Evolutionary conservation across 2,888 invertebrate genomes (phyloP).

Genomic region (Adela reaumurella): DNA sequence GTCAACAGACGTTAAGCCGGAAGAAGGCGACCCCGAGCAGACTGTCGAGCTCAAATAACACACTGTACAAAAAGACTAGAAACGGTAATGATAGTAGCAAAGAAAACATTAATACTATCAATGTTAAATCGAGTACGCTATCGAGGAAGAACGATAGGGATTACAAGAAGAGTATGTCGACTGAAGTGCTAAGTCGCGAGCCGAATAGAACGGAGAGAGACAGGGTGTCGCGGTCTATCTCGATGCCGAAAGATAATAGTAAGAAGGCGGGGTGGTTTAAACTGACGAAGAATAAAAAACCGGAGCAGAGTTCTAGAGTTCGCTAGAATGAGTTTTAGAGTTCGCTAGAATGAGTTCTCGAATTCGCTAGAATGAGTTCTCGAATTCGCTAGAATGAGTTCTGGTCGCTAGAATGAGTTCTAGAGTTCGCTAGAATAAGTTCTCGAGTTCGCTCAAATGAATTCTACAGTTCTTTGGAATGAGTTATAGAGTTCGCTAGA

Average conservation of each 20-base stretch:
- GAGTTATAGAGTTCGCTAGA: too few species aligned
- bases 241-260: conserved; percentile 69
- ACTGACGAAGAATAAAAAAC: conserved; percentile 46
- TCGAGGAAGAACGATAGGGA: conserved; percentile 43
- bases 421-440: too few species aligned
- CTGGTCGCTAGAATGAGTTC: too few species aligned
- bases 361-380: too few species aligned
- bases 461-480: too few species aligned
- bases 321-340: too few species aligned
- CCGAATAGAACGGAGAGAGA: conserved; percentile 32
- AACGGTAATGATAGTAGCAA: conserved; percentile 21
- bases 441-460: too few species aligned
- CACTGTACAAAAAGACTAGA: conserved; percentile 43
- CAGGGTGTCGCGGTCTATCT: conserved; percentile 60
- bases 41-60: conserved; percentile 36
- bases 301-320: conserved; percentile 38
- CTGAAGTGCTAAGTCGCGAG: conserved; percentile 58
- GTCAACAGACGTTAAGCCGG: conserved; percentile 37
- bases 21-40: conserved; percentile 28
- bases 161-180: conserved; percentile 56
- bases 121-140: conserved; percentile 22
- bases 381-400: too few species aligned
- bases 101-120: conserved; percentile 16
- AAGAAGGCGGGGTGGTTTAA: conserved; percentile 74
- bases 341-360: too few species aligned